phyloP scores from a whole-genome alignment of 2,113 vertebrate species.

The Cavia porcellus region DNA sequence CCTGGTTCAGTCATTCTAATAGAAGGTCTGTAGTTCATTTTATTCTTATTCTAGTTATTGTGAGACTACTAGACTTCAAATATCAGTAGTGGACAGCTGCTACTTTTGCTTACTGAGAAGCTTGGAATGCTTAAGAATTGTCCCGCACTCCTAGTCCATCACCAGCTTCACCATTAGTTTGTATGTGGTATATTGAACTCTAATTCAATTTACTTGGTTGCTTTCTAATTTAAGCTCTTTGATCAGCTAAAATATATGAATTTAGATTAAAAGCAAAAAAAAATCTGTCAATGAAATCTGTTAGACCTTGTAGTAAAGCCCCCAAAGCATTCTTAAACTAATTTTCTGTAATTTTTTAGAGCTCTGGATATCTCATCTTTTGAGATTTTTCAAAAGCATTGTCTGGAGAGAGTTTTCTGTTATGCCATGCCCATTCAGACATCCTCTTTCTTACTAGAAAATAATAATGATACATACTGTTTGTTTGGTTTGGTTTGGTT shows the following conservation, averaged over 20 bases:
- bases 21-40: not conserved
- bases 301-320: not conserved
- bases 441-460: not conserved
- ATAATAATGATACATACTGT: not conserved
- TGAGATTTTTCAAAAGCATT: not conserved
- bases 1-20: not conserved
- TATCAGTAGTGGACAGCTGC: not conserved
- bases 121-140: not conserved
- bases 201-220: not conserved
- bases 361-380: not conserved
- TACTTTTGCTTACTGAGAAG: not conserved
- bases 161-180: not conserved
- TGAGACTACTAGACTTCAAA: not conserved
- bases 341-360: slow-evolving; percentile 15
- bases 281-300: not conserved
- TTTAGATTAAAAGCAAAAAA: not conserved
- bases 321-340: not conserved
- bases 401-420: not conserved
- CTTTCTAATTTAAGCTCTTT: not conserved
- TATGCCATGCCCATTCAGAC: not conserved
- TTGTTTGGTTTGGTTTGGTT: not conserved
- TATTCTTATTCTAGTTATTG: not conserved
- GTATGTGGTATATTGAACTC: not conserved
- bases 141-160: not conserved
- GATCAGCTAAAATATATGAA: not conserved